phyloP scores from a whole-genome alignment of 2,888 invertebrate species.

The Scaptomyza flava region DNA sequence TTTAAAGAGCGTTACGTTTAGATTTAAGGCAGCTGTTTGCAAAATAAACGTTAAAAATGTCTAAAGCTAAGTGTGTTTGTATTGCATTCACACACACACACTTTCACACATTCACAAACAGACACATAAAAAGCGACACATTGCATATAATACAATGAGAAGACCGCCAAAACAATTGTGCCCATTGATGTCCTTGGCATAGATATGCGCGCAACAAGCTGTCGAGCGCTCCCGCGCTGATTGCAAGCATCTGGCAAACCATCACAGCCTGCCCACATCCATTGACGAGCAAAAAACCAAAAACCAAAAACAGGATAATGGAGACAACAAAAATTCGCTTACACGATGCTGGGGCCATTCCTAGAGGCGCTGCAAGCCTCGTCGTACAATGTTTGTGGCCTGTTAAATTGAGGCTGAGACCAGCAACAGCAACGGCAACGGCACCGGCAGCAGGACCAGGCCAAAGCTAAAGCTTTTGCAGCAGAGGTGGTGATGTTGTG shows the following conservation, averaged over 20 bases:
- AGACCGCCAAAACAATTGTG: conserved; percentile 43
- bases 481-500: conserved; percentile 27
- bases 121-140: neutral
- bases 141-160: conserved; percentile 25
- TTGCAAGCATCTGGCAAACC: conserved; percentile 48
- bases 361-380: conserved; percentile 32
- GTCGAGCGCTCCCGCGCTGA: conserved; percentile 44
- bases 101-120: conserved; percentile 3
- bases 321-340: conserved; percentile 18
- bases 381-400: conserved; percentile 29
- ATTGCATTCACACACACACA: conserved; percentile 5
- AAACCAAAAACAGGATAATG: conserved; percentile 3
- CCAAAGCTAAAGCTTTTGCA: conserved; percentile 8
- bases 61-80: conserved; percentile 30
- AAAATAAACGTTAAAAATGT: conserved; percentile 71
- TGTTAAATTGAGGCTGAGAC: conserved; percentile 40
- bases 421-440: neutral
- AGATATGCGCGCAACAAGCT: conserved; percentile 43
- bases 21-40: conserved; percentile 70
- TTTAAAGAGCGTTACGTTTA: conserved; percentile 61
- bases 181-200: conserved; percentile 69
- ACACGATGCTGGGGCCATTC: conserved; percentile 40
- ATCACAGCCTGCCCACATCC: conserved; percentile 15
- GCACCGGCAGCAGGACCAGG: conserved; percentile 13
- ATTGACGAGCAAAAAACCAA: conserved; percentile 26